phyloP scores from a whole-genome alignment of 2,797 vertebrate species.

The Austrolebias charrua region DNA sequence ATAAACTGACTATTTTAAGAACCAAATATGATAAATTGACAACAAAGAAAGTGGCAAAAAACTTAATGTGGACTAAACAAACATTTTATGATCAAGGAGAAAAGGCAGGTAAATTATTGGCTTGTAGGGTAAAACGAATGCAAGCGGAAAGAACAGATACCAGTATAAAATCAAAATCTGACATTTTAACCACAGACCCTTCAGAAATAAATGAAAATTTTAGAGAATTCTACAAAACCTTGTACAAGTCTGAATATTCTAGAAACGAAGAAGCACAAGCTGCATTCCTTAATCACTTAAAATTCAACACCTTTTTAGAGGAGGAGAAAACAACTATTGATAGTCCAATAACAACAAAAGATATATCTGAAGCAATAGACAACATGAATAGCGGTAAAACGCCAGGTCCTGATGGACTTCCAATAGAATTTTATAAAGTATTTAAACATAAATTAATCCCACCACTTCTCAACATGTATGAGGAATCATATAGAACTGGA shows the following conservation, averaged over 20 bases:
- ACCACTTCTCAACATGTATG: not conserved
- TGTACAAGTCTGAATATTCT: not conserved
- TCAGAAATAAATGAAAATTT: slow-evolving; percentile 5
- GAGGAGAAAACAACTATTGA: not conserved
- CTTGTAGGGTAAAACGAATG: not conserved
- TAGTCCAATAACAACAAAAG: not conserved
- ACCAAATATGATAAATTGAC: slow-evolving; percentile 6
- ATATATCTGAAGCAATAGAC: slow-evolving; percentile 9
- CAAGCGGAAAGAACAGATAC: slow-evolving; percentile 8
- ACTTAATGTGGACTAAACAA: slow-evolving; percentile 16
- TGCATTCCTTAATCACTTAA: not conserved
- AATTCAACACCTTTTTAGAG: not conserved
- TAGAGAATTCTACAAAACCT: not conserved
- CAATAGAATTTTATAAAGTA: no score
- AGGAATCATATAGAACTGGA: no score
- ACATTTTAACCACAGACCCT: not conserved
- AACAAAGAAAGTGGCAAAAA: slow-evolving; percentile 3
- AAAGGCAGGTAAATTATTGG: slow-evolving; percentile 6
- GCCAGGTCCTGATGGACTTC: not conserved
- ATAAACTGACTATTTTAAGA: not conserved
- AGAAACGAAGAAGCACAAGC: not conserved
- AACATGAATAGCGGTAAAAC: slow-evolving; percentile 10
- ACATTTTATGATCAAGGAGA: slow-evolving; percentile 10
- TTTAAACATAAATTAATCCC: not conserved
- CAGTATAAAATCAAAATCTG: not conserved